Evolutionary conservation across 2,113 vertebrate genomes (phyloP).

Genomic region (Tenrec ecaudatus): DNA sequence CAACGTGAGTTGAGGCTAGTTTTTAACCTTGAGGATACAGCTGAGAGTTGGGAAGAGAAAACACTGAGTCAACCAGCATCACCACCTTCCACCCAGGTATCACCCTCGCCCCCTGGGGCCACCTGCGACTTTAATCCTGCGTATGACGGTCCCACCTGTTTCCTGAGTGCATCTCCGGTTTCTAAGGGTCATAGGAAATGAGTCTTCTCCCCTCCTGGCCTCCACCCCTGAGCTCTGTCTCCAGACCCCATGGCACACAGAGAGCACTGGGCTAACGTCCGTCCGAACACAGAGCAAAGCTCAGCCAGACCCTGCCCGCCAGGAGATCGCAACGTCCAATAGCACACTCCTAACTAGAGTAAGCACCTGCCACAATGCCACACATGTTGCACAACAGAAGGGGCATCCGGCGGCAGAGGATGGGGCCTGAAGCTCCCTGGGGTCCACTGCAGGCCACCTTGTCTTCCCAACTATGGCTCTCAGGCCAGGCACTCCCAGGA

Average conservation of each 20-base stretch:
- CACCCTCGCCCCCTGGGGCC: not conserved
- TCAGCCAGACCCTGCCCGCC: not conserved
- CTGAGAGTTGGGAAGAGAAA: not conserved
- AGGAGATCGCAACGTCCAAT: not conserved
- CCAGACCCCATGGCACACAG: not conserved
- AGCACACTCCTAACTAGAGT: not conserved
- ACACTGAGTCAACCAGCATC: not conserved
- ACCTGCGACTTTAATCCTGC: not conserved
- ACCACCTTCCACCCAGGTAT: not conserved
- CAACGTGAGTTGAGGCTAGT: not conserved
- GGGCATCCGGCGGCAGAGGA: not conserved
- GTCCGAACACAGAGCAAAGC: not conserved
- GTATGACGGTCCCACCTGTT: no score
- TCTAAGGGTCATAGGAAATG: no score
- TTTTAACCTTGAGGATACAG: not conserved
- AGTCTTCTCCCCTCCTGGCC: no score
- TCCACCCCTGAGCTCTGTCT: accelerated
- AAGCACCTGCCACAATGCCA: not conserved
- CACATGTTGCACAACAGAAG: no score
- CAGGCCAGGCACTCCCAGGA: not conserved
- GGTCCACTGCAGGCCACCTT: no score
- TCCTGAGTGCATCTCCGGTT: not conserved
- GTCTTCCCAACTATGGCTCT: not conserved
- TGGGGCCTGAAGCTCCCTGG: accelerated
- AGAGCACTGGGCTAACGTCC: not conserved